Percentiles rank a stretch among this genome's conserved stretches.
These are phyloP conservation scores for Cybosia mesomella DNA, from an alignment of 2,888 invertebrate species.

Conservation along the genomic window DNA sequence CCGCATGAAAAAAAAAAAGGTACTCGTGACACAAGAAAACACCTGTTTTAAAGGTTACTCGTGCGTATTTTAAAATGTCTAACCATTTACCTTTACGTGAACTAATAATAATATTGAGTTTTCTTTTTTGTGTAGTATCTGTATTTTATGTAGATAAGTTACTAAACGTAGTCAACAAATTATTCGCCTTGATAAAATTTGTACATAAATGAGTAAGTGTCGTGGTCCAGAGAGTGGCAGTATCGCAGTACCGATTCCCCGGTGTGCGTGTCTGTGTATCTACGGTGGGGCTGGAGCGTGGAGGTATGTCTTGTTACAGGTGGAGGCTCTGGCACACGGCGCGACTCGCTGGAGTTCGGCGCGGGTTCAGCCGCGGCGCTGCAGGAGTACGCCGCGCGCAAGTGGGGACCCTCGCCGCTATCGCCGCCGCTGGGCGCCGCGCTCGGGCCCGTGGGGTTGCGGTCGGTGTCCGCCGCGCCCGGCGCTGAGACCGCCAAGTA, in stretches of 20 bases:
- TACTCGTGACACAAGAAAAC: neutral
- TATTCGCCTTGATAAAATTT: neutral
- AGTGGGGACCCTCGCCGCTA: conserved; percentile 87
- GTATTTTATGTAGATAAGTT: neutral
- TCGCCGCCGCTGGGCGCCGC: conserved; percentile 91
- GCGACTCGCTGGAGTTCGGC: conserved; percentile 88
- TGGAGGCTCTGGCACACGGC: conserved; percentile 80
- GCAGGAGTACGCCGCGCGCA: conserved; percentile 85
- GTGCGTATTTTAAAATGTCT: neutral
- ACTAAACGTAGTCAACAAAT: neutral
- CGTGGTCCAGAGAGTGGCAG: conserved; percentile 11
- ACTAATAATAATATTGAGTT: neutral
- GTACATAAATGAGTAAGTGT: conserved; percentile 27
- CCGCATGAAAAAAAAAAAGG: no score
- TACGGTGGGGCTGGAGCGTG: conserved; percentile 57
- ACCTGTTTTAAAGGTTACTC: neutral
- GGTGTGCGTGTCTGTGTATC: conserved; percentile 37
- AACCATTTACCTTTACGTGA: neutral
- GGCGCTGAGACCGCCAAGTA: conserved; percentile 95
- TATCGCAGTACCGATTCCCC: conserved; percentile 34
- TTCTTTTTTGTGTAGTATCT: neutral
- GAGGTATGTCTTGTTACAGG: conserved; percentile 75
- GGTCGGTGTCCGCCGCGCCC: conserved; percentile 90
- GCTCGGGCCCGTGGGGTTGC: conserved; percentile 90
- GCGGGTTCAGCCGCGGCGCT: conserved; percentile 74